These are phyloP conservation scores for Eledone cirrhosa DNA, from an alignment of 2,888 invertebrate species.

Conservation along the genomic window DNA sequence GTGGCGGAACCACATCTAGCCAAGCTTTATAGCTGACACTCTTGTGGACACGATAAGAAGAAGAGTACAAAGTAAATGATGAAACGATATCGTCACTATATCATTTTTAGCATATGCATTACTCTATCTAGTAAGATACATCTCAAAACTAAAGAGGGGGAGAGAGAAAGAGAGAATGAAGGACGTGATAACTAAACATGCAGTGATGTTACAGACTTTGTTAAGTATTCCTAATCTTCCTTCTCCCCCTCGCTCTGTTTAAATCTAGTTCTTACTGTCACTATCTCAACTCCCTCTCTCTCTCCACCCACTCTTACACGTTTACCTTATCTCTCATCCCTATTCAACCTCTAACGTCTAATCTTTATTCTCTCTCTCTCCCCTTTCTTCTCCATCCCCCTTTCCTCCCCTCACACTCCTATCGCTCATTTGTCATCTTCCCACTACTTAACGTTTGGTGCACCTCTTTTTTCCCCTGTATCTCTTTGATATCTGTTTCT, in stretches of 20 bases:
- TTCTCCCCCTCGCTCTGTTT: not conserved
- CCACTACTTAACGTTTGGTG: not conserved
- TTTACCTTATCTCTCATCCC: not conserved
- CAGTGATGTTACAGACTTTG: not conserved
- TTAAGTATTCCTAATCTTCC: not conserved
- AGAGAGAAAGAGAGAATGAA: slow-evolving; percentile 1
- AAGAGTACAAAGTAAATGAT: too few species aligned
- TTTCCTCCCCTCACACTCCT: not conserved
- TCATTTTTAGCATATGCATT: too few species aligned
- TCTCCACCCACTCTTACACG: too few species aligned
- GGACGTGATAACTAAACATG: not conserved
- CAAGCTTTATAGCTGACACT: too few species aligned
- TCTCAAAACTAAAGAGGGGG: too few species aligned
- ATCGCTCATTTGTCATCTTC: not conserved
- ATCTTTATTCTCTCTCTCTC: not conserved
- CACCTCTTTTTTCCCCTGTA: not conserved
- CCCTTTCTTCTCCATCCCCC: not conserved
- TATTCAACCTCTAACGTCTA: not conserved
- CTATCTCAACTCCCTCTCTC: not conserved
- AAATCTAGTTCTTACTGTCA: not conserved
- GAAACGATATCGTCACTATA: too few species aligned
- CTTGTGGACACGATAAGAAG: too few species aligned
- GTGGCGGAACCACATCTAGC: too few species aligned
- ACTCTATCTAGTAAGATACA: too few species aligned
- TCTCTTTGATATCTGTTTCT: not conserved